These are phyloP conservation scores for Sus scrofa DNA, from an alignment of 2,113 vertebrate species.

Conservation along the genomic window DNA sequence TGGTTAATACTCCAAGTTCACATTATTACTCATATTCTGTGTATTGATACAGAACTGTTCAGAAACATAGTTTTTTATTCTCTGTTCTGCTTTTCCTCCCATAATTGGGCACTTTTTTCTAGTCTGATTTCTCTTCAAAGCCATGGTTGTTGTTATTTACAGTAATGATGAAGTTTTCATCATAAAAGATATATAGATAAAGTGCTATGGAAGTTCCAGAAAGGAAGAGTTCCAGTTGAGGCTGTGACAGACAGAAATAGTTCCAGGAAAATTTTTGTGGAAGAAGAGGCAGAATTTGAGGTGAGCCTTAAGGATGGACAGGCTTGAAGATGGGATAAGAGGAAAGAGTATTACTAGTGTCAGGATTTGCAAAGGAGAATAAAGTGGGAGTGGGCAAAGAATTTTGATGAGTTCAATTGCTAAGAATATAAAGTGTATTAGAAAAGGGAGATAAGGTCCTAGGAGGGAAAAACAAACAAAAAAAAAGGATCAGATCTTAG, in stretches of 20 bases:
- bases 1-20: not conserved
- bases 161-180: not conserved
- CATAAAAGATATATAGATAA: not conserved
- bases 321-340: not conserved
- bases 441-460: not conserved
- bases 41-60: not conserved
- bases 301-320: not conserved
- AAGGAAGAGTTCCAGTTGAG: not conserved
- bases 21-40: not conserved
- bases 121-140: slow-evolving; percentile 19
- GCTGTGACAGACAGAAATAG: not conserved
- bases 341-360: not conserved
- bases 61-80: not conserved
- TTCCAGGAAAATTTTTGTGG: not conserved
- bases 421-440: not conserved
- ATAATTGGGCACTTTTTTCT: not conserved
- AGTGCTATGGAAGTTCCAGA: not conserved
- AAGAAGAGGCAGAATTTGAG: slow-evolving; percentile 24
- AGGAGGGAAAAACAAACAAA: not conserved
- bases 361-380: slow-evolving; percentile 10
- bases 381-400: not conserved
- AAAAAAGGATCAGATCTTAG: not conserved
- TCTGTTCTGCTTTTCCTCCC: not conserved
- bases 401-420: not conserved
- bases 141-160: not conserved